Base-by-base conservation (phyloP, 2,113 vertebrate species). In the Oncorhynchus tshawytscha region DNA sequence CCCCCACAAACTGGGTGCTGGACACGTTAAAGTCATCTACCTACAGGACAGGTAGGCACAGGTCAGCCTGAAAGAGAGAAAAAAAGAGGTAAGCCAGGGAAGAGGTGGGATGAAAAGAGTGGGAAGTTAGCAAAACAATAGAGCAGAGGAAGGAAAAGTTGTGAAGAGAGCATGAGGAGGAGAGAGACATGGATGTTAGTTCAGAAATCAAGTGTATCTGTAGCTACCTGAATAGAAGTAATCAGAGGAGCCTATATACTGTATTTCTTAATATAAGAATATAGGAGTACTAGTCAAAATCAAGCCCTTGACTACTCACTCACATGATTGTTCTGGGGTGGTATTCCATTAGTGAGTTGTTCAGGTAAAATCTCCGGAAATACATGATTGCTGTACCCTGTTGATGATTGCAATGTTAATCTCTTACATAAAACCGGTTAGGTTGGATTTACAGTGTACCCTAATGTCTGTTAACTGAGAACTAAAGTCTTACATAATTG, bases 301-400 rank as follows among this genome's bases (percentile, higher is more conserved):
- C 18, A 62, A 8, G n/a, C 59, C 59, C 59, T 8, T n/a, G 7
- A 22, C 59, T n/a, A 96, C 98, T 97, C 84, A 96, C 98, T 97
- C 84, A 97, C 97, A 99, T 97, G 88, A 98, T 99, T 85, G 95
- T 96, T 78, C 96, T 94, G 18, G 98, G 97, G 77, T 97, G 96
- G 84, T 97, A 95, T 69, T 99, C 97, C 98, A 99, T 98, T 71
- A 98, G 90, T 0, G 98, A 98, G 85, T 99, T 99, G 91, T 96
- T 97, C 77, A 98, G 92, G 88, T 97, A 99, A 93, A 99, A 99
- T 74, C 97, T 95, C 82, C 96, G 95, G 84, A 99, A 99, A 91
- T 96, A 99, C 96, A 97, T 97, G 81, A 94, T 89, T 57, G 97
- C 97, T 79, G 96, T 96, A 27, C 96, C 97, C 97, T 99, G 88